phyloP scores from a whole-genome alignment of 2,888 invertebrate genomes.

The Trichopria drosophilae region DNA sequence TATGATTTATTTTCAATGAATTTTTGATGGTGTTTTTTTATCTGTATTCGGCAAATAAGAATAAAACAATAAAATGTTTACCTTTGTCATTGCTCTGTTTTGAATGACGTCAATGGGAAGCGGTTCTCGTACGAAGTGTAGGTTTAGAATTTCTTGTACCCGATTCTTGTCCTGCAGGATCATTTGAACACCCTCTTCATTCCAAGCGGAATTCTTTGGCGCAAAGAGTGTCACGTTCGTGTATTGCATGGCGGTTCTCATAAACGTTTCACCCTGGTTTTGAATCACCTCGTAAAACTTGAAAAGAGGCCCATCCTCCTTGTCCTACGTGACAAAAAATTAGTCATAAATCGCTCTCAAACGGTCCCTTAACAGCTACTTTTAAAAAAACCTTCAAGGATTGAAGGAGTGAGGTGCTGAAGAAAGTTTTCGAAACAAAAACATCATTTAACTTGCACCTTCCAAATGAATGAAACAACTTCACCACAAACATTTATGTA shows the following conservation, averaged over 20 bases:
- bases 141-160: slow-evolving; percentile 75
- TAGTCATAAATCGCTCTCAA: too few species aligned
- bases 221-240: slow-evolving; percentile 84
- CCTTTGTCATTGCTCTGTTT: too few species aligned
- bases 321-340: slow-evolving; percentile 70
- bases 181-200: slow-evolving; percentile 72
- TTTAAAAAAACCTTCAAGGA: too few species aligned
- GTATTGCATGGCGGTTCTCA: slow-evolving; percentile 70
- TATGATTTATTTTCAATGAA: too few species aligned
- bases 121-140: slow-evolving; percentile 79
- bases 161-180: slow-evolving; percentile 68
- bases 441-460: too few species aligned
- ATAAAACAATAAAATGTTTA: too few species aligned
- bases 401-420: too few species aligned
- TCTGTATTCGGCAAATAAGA: not conserved
- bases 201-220: slow-evolving; percentile 87
- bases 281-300: slow-evolving; percentile 82
- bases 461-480: too few species aligned
- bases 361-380: too few species aligned
- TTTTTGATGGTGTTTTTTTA: too few species aligned
- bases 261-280: slow-evolving; percentile 75
- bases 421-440: too few species aligned
- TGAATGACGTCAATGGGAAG: slow-evolving; percentile 74
- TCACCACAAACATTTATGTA: too few species aligned
- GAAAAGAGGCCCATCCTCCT: slow-evolving; percentile 75